phyloP scores from a whole-genome alignment of 2,888 invertebrate genomes.

The Scaptomyza caliginosa region DNA sequence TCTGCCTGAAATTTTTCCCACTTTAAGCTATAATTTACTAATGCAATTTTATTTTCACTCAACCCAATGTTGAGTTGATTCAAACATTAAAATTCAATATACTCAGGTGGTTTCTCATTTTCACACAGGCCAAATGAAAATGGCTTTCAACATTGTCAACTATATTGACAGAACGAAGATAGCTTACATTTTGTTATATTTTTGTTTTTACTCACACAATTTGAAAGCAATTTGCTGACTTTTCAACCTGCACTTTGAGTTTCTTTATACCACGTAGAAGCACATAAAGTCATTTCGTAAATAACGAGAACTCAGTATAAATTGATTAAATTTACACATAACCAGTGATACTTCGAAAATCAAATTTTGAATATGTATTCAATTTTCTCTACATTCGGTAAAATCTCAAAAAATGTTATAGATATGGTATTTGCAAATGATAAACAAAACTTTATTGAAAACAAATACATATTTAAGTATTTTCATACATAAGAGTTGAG shows the following conservation, averaged over 20 bases:
- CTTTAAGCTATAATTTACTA: constrained; percentile 48
- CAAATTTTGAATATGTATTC: constrained; percentile 51
- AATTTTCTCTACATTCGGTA: too few species aligned
- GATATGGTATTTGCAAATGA: too few species aligned
- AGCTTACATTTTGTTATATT: constrained; percentile 3
- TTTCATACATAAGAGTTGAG: too few species aligned
- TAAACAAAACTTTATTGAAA: too few species aligned
- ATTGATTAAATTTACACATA: constrained; percentile 37
- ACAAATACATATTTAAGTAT: too few species aligned
- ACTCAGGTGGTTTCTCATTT: constrained; percentile 20
- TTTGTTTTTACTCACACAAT: constrained; percentile 39
- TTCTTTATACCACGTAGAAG: constrained; percentile 11
- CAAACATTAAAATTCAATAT: constrained; percentile 50
- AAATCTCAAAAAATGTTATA: too few species aligned
- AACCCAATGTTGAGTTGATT: constrained; percentile 5
- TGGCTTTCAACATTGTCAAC: constrained; percentile 27
- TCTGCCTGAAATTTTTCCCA: constrained; percentile 34
- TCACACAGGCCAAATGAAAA: constrained; percentile 27
- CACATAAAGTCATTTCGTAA: constrained; percentile 38
- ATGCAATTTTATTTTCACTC: constrained; percentile 40
- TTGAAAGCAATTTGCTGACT: constrained; percentile 49
- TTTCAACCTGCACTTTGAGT: constrained; percentile 28
- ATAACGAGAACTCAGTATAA: constrained; percentile 51
- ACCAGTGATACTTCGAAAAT: constrained; percentile 52
- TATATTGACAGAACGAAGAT: constrained; percentile 57